A percentile compares a stretch with the other conserved stretches of the same genome.
phyloP scores from a whole-genome alignment of 2,797 vertebrate genomes.

The Brotula barbata region DNA sequence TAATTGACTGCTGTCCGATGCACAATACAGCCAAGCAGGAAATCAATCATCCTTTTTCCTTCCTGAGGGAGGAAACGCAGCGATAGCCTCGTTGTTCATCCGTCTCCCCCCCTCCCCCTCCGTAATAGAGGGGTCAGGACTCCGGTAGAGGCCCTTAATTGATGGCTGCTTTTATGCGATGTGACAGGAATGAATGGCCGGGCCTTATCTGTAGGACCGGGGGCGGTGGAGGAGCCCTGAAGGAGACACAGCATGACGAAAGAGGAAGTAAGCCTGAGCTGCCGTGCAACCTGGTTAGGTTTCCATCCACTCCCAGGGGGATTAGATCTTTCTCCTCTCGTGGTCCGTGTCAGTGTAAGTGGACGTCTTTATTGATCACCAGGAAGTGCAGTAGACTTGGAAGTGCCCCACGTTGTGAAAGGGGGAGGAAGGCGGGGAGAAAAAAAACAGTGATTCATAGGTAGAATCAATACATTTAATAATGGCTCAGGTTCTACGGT shows the following conservation, averaged over 20 bases:
- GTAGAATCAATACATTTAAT: constrained; percentile 3
- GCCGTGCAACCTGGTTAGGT: constrained; percentile 52
- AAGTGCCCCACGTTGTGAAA: not conserved
- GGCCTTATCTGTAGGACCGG: constrained; percentile 63
- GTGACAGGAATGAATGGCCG: constrained; percentile 74
- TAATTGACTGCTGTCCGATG: constrained; percentile 70
- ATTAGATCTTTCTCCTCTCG: constrained; percentile 34
- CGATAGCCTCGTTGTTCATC: constrained; percentile 64
- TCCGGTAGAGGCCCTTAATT: constrained; percentile 68
- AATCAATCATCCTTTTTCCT: constrained; percentile 69
- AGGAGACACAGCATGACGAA: constrained; percentile 61
- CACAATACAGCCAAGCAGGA: constrained; percentile 53
- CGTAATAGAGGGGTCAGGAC: constrained; percentile 74
- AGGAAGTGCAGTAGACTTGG: constrained; percentile 46
- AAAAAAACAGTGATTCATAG: constrained; percentile 20
- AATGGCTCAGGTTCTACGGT: too few species aligned
- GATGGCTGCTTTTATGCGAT: constrained; percentile 74
- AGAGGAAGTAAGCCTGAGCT: constrained; percentile 63
- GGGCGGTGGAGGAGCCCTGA: constrained; percentile 33
- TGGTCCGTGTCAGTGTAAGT: constrained; percentile 58
- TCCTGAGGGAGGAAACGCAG: constrained; percentile 49
- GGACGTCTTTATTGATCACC: constrained; percentile 60
- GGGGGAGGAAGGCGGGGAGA: constrained; percentile 13
- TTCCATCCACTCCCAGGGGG: constrained; percentile 43
- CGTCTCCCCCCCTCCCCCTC: constrained; percentile 58